A percentile compares a stretch with the other conserved stretches of the same genome.
These are phyloP conservation scores for Ameiurus melas DNA, from an alignment of 2,113 vertebrate genomes.

Conservation along the genomic window DNA sequence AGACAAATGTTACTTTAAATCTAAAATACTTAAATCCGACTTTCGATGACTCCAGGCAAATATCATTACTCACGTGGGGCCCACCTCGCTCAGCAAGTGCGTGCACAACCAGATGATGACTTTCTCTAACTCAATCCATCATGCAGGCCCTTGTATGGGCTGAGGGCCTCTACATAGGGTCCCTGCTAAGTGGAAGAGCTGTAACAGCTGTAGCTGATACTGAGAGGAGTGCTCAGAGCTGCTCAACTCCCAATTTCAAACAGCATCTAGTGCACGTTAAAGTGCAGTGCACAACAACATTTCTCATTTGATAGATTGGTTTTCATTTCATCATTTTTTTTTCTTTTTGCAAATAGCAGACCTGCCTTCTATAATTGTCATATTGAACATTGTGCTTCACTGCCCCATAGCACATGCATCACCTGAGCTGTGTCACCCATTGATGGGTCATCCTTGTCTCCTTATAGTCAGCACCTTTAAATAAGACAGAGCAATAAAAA, in stretches of 20 bases:
- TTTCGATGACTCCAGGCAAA: slow-evolving; percentile 60
- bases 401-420: slow-evolving; percentile 31
- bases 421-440: slow-evolving; percentile 36
- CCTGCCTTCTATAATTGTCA: slow-evolving; percentile 48
- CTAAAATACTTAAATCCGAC: slow-evolving; percentile 61
- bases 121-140: slow-evolving; percentile 58
- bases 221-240: slow-evolving; percentile 36
- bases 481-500: slow-evolving; percentile 49
- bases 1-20: slow-evolving; percentile 64
- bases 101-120: slow-evolving; percentile 56
- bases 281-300: slow-evolving; percentile 33
- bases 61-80: slow-evolving; percentile 58
- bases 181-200: slow-evolving; percentile 58
- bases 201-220: slow-evolving; percentile 56
- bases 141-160: slow-evolving; percentile 47
- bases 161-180: slow-evolving; percentile 55
- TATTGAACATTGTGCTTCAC: slow-evolving; percentile 38
- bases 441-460: slow-evolving; percentile 46
- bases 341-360: slow-evolving; percentile 48
- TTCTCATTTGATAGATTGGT: slow-evolving; percentile 47
- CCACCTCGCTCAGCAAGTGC: slow-evolving; percentile 51
- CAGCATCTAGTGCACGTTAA: slow-evolving; percentile 45
- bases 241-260: slow-evolving; percentile 46
- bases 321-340: slow-evolving; percentile 44
- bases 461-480: slow-evolving; percentile 31